Conservation (phyloP, 2,113 vertebrate genomes). For the Oplegnathus fasciatus region DNA sequence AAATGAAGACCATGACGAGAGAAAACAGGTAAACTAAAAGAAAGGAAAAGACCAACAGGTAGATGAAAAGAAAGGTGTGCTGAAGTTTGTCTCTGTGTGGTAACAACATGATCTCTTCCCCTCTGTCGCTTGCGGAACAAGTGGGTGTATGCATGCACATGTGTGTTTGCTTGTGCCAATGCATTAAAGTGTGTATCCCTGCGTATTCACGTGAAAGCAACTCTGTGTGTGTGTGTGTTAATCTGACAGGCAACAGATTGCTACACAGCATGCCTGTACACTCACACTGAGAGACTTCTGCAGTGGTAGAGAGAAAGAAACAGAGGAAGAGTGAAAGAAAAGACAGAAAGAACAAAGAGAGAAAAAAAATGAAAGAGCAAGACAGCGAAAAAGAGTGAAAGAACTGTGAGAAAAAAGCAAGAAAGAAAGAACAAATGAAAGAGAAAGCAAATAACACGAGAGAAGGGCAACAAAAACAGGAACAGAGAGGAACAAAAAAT, state of each 20-base stretch:
- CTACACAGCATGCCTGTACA: slow-evolving; percentile 47
- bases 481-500: neutral
- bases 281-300: slow-evolving; percentile 34
- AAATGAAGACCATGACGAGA: neutral
- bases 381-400: too few relatives aligned
- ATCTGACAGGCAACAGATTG: slow-evolving; percentile 58
- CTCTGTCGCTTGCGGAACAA: slow-evolving; percentile 35
- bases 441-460: neutral
- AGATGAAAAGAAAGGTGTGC: slow-evolving; percentile 21
- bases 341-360: neutral
- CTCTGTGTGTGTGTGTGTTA: neutral
- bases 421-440: neutral
- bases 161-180: neutral
- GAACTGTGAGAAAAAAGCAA: neutral
- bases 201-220: neutral
- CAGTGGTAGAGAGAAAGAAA: neutral
- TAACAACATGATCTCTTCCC: slow-evolving; percentile 33
- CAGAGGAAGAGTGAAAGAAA: neutral
- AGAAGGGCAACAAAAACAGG: neutral
- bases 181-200: neutral
- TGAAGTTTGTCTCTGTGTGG: slow-evolving; percentile 16
- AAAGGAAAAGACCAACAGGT: neutral
- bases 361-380: neutral
- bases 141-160: slow-evolving; percentile 5
- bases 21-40: neutral